These are phyloP conservation scores for Rhinatrema bivittatum DNA, from an alignment of 2,797 vertebrate species.

Conservation along the genomic window DNA sequence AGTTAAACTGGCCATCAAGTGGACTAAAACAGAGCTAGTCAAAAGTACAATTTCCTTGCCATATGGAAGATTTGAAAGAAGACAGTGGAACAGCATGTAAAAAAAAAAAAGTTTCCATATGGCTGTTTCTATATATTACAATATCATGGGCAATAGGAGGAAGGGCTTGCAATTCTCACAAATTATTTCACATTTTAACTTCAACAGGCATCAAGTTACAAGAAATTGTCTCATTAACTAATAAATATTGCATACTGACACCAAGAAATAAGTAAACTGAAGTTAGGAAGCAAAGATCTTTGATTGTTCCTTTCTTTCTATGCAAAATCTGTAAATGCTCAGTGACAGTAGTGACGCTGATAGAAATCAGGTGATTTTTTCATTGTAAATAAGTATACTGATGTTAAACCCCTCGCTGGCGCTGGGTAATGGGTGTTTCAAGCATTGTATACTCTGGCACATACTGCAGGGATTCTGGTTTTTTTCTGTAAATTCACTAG, in stretches of 20 bases:
- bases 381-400: too few species aligned
- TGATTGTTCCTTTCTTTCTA: slow-evolving; percentile 18
- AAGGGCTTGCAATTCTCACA: slow-evolving; percentile 27
- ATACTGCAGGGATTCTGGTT: too few species aligned
- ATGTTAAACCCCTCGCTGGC: too few species aligned
- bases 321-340: too few species aligned
- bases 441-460: too few species aligned
- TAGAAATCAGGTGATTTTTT: too few species aligned
- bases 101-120: slow-evolving; percentile 25
- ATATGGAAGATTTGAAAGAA: slow-evolving; percentile 6
- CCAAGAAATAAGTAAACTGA: slow-evolving; percentile 22
- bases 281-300: slow-evolving; percentile 33
- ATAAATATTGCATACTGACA: slow-evolving; percentile 35
- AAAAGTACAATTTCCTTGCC: slow-evolving; percentile 29
- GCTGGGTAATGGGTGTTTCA: too few species aligned
- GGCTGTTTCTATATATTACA: slow-evolving; percentile 13
- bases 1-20: slow-evolving; percentile 34
- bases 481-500: slow-evolving; percentile 16
- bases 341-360: too few species aligned
- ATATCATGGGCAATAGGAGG: slow-evolving; percentile 1
- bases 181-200: slow-evolving; percentile 6
- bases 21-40: slow-evolving; percentile 21
- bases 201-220: slow-evolving; percentile 19
- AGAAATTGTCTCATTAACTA: slow-evolving; percentile 13
- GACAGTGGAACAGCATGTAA: slow-evolving; percentile 8